Evolutionary conservation across 2,888 invertebrate genomes (phyloP), one percentile per base, ranked within the genome.

Genomic region (Vesta saturnalis): DNA sequence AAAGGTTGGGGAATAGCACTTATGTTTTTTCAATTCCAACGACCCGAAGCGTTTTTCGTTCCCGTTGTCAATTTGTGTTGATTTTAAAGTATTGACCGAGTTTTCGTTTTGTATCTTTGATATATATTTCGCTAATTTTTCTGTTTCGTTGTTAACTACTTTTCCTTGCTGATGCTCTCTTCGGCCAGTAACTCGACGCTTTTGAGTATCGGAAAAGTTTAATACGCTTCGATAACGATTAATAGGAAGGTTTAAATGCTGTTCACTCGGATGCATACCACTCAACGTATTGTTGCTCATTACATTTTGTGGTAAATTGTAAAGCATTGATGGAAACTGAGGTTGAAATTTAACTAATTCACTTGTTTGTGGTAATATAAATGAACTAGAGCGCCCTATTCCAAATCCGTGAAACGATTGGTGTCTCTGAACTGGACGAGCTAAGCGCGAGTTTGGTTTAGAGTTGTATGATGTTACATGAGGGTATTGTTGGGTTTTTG

Each of bases 1-100:
- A 74, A 84, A 84, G 12, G 83, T 84, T 1, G 84, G 84, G 0
- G 84, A 84, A 75, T 84, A 83, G 68, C 83, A 83, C 72, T 80
- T 81, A 69, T 84, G 83, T 66, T 83, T 83, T 69, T 80, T 82
- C 14, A 80, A 69, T 62, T 83, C 83, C 43, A 84, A 74, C 1
- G 83, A 83, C 58, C 79, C 77, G 66, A 81, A 84, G 19, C 80
- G 77, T 73, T 81, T 82, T 64, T 77, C 77, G n/a, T 69, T 70
- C 54, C 21, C 62, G 49, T 60, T 60, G 35, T 8, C 46, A 14
- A 47, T 55, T 54, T 65, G 35, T 54, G 64, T 56, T 60, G 60
- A 56, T 64, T 68, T 64, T 22, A 60, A 46, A 14, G 47, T 47
- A 47, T 68, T 60, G 39, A 5, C 30, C n/a, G 58, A 58, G 23